A percentile compares a stretch with the other conserved stretches of the same genome.
These are phyloP conservation scores for Istiophorus platypterus DNA, from an alignment of 2,113 vertebrate species.

Conservation along the genomic window DNA sequence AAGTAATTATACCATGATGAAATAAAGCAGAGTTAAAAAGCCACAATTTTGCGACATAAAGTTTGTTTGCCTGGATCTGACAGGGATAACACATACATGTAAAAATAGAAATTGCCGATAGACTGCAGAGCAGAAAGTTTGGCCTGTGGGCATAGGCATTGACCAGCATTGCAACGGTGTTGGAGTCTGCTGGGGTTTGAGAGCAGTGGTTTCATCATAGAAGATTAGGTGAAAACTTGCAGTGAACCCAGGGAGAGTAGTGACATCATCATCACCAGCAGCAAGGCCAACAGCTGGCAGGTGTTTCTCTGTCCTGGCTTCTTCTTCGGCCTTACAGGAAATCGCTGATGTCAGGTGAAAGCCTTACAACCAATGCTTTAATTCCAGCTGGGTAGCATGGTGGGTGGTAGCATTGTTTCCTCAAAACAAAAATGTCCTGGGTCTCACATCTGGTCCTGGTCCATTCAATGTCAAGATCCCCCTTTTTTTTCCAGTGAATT, in stretches of 20 bases:
- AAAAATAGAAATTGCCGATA: slow-evolving; percentile 9
- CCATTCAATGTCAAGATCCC: not conserved
- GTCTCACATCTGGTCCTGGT: not conserved
- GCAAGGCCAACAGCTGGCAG: slow-evolving; percentile 43
- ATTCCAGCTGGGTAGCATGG: not conserved
- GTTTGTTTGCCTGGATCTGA: slow-evolving; percentile 10
- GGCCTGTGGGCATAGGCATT: slow-evolving; percentile 28
- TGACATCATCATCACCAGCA: slow-evolving; percentile 61
- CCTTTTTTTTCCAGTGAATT: not conserved
- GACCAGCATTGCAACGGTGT: slow-evolving; percentile 34
- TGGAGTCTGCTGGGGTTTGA: slow-evolving; percentile 34
- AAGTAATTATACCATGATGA: slow-evolving; percentile 32
- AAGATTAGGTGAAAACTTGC: slow-evolving; percentile 46
- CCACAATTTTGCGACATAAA: slow-evolving; percentile 18
- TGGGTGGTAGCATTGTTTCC: slow-evolving; percentile 16
- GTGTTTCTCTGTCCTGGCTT: slow-evolving; percentile 65
- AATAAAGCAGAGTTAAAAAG: slow-evolving; percentile 14
- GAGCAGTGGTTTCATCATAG: slow-evolving; percentile 5
- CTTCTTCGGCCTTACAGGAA: slow-evolving; percentile 39
- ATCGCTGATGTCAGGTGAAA: slow-evolving; percentile 20
- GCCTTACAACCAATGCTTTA: not conserved
- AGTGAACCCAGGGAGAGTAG: slow-evolving; percentile 53
- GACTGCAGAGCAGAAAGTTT: not conserved
- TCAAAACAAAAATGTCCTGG: not conserved
- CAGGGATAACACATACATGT: not conserved